phyloP scores from a whole-genome alignment of 2,113 vertebrate species.

The Ploceus nigricollis region DNA sequence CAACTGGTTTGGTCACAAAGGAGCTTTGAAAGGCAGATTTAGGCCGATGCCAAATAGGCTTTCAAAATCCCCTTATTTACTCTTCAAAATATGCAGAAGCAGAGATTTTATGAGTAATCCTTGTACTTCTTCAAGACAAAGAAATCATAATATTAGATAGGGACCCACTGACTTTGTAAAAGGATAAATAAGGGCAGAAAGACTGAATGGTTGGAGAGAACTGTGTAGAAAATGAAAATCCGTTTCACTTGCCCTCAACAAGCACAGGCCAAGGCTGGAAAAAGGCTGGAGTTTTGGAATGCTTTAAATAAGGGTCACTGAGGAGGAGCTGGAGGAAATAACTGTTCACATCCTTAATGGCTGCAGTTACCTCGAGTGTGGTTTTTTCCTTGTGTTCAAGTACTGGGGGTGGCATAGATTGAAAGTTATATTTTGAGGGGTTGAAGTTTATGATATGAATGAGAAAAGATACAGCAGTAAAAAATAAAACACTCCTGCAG shows the following conservation, averaged over 20 bases:
- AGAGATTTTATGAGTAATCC: slow-evolving; percentile 36
- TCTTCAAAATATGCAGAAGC: background rate
- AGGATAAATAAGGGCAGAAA: background rate
- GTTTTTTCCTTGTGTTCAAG: background rate
- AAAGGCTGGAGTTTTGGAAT: background rate
- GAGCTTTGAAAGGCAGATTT: slow-evolving; percentile 48
- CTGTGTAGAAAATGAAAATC: background rate
- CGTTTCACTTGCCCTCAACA: background rate
- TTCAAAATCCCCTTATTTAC: slow-evolving; percentile 28
- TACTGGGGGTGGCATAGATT: background rate
- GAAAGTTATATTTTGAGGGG: background rate
- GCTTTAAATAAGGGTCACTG: background rate
- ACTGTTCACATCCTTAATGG: background rate
- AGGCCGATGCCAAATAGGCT: slow-evolving; percentile 26
- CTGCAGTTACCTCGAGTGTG: background rate
- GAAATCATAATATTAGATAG: slow-evolving; percentile 4
- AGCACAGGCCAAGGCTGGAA: background rate
- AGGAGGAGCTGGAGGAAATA: background rate
- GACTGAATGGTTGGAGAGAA: background rate
- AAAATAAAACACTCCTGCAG: background rate
- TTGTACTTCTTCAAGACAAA: background rate
- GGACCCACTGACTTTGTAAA: background rate
- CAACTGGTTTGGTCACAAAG: background rate
- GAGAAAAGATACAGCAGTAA: background rate
- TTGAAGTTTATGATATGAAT: background rate